Conservation (phyloP, 2,797 vertebrate species). For the Acropternis orthonyx region DNA sequence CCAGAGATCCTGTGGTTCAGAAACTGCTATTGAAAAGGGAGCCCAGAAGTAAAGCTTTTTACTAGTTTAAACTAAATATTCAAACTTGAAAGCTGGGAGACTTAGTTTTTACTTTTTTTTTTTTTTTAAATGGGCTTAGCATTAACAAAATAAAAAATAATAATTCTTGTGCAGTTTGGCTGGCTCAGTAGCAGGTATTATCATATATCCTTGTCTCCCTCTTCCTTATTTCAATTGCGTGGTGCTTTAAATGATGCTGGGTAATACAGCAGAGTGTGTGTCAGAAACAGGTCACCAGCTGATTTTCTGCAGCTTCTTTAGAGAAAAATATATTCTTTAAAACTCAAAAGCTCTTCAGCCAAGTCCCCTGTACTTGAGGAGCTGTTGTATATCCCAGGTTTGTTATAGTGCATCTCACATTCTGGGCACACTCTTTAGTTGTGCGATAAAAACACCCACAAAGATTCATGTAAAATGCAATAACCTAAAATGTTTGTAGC, state of each 20-base stretch:
- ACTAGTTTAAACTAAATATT: background rate
- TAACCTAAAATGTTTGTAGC: background rate
- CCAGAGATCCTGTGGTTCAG: background rate
- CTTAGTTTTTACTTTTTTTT: background rate
- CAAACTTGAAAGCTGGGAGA: background rate
- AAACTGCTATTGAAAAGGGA: background rate
- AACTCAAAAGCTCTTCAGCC: constrained; percentile 3
- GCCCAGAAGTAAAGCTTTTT: background rate
- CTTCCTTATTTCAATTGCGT: background rate
- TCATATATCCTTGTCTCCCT: background rate
- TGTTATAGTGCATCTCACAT: background rate
- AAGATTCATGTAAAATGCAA: background rate
- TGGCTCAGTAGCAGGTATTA: background rate
- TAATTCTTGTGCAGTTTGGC: background rate
- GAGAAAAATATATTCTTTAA: background rate
- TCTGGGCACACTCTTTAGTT: background rate
- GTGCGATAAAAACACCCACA: background rate
- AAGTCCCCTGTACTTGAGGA: background rate
- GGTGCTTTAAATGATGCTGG: background rate
- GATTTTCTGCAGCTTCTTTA: constrained; percentile 13
- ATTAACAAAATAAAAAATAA: background rate
- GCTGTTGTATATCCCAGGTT: background rate
- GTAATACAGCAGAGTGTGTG: background rate
- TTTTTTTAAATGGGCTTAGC: background rate
- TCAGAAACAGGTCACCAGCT: constrained; percentile 22